Evolutionary conservation across 1,140 invertebrate species (phyloP).

Genomic region (Dolichoris vasculosae): DNA sequence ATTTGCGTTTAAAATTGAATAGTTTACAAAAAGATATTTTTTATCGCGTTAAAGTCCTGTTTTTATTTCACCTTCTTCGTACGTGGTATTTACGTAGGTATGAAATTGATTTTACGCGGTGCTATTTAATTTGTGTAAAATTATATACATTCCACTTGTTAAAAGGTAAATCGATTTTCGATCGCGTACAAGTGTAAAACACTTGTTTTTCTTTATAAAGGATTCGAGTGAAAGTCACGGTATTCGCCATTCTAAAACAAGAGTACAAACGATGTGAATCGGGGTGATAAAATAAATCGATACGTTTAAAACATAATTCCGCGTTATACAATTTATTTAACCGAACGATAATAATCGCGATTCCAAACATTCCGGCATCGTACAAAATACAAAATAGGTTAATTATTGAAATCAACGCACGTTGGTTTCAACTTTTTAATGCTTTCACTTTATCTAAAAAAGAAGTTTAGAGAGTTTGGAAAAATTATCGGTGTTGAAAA

Average conservation of each 20-base stretch:
- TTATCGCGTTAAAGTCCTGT: background rate
- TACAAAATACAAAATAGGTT: background rate
- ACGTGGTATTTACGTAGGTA: too few species aligned
- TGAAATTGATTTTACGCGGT: background rate
- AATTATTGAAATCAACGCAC: background rate
- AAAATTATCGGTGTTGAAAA: background rate
- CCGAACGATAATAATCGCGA: background rate
- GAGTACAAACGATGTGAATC: background rate
- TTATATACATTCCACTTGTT: background rate
- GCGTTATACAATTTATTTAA: background rate
- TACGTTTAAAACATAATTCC: background rate
- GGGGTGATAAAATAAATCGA: background rate
- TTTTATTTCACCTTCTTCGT: background rate
- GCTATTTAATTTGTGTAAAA: background rate
- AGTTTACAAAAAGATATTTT: background rate
- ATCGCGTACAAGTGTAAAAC: background rate
- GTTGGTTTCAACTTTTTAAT: background rate
- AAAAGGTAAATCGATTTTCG: background rate
- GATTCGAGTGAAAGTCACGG: background rate
- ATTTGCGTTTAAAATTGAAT: too few species aligned
- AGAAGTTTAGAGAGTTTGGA: background rate
- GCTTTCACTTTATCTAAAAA: background rate
- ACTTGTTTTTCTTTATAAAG: constrained; percentile 9
- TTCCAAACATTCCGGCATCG: too few species aligned
- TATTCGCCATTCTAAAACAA: background rate